Base-by-base conservation (phyloP, 2,888 invertebrate species). In the Osedax frankpressi region DNA sequence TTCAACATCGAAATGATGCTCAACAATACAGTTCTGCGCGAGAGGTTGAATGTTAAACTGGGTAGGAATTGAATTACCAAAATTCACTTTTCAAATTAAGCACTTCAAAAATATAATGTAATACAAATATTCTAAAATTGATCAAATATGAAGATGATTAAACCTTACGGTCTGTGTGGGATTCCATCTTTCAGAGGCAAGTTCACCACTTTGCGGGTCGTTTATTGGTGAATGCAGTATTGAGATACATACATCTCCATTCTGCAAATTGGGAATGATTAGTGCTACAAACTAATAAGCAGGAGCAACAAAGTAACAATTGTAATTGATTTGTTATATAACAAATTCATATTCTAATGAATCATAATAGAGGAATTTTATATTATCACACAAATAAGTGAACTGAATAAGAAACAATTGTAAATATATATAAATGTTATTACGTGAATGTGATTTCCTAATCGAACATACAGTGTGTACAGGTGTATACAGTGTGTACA, bases 181-280 rank as follows among this genome's bases (percentile, higher is more conserved):
- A 88, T 99, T 99, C 98, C 98, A 98, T 85, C 98, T 90, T 86
- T 98, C 98, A 86, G 96, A 97, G 0, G 98, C 95, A 81, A 97
- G 86, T 86, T 98, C 98, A 28, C 98, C 98, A 80, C 94, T 95
- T 84, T 97, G 97, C 59, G 98, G 97, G 87, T 99, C 98, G 86
- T 99, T 97, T 74, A 96, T 91, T 25, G 98, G 97, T 75, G 98
- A 96, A 86, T 99, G 98, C 76, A 98, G 88, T 84, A 99, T 99
- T 79, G 96, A 96, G 88, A 98, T 98, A 87, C 98, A 98, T 75
- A 99, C 88, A 86, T 99, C 97, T 70, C 98, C 98, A 86, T 97
- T 98, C 92, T 94, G 87, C 73, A 87, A 87, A 77, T 76, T 29
- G n/a, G n/a, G n/a, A n/a, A n/a, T n/a, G n/a, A n/a, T n/a, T n/a